Evolutionary conservation across 2,797 vertebrate genomes (phyloP), one percentile per base, ranked within the genome.

Genomic region (Pseudochromis fuscus): DNA sequence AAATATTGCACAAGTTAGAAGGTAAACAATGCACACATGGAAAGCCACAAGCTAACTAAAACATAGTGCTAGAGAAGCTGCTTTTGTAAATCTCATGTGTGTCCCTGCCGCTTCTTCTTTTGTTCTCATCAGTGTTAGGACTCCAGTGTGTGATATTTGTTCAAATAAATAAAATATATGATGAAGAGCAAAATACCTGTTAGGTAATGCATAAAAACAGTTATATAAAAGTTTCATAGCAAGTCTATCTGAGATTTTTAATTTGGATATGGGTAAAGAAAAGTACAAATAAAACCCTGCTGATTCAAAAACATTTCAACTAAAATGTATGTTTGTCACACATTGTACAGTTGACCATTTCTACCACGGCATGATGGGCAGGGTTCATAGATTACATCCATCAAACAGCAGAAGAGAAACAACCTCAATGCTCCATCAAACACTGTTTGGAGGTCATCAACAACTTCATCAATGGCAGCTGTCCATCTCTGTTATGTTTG

Each of bases 401-500:
- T 13, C 30, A 53, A 62, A 72, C 69, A 68, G 44, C 53, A 51
- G 35, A 57, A 70, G 51, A 84, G 35, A 77, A 77, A 75, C 57
- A 16, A 56, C 60, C 56, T 75, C 56, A 52, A 4, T 67, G 69
- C 48, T 52, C 52, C 37, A 67, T 69, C 53, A 61, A 48, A 18
- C 59, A 44, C 16, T 27, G 44, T 58, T 45, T 13, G 52, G 74
- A 67, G 67, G 69, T 79, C 67, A 61, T 10, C n/a, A 66, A 51
- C 30, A 60, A 63, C 63, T 74, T 71, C 66, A 73, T 76, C 56
- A 56, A 15, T 19, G 31, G 11, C 52, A 67, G n/a, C 42, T 61
- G 18, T 57, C 48, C 18, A 24, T 63, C 51, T n/a, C 24, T 61
- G 46, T 75, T 21, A 28, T 33, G 33, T n/a, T 58, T 16, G 25